phyloP scores from a whole-genome alignment of 35 echinoderm and acorn worm genomes.

The Chiridota heheva region DNA sequence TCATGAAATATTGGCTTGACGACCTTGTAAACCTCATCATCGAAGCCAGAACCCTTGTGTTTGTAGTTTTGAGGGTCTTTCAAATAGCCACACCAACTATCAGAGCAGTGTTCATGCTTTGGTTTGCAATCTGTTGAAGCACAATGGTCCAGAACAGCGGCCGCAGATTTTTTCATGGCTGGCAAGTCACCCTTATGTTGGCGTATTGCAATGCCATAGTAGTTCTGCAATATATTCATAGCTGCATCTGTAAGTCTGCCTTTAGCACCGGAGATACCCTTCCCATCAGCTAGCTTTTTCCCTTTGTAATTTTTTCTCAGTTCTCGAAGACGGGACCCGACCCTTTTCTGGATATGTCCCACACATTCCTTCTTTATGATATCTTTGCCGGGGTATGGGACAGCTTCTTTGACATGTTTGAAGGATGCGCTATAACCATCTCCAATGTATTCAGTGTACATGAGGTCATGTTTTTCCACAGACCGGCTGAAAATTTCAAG shows the following conservation, averaged over 20 bases:
- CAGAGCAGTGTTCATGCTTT: neutral
- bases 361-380: conserved; percentile 23
- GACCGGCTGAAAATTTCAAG: conserved; percentile 15
- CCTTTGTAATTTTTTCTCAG: neutral
- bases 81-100: neutral
- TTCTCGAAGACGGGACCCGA: neutral
- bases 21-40: neutral
- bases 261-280: no score
- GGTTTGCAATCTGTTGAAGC: conserved; percentile 8
- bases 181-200: conserved; percentile 6
- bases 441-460: conserved; percentile 36
- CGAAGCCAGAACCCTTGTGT: neutral
- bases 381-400: neutral
- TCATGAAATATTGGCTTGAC: conserved; percentile 20
- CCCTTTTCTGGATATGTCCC: conserved; percentile 9
- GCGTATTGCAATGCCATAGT: neutral
- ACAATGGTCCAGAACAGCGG: conserved; percentile 11
- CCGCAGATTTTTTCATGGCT: neutral
- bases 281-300: neutral
- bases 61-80: neutral
- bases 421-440: conserved; percentile 32
- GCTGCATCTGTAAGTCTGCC: no score
- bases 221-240: no score
- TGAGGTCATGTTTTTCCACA: neutral
- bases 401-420: conserved; percentile 2